These are phyloP conservation scores for Hymenochirus boettgeri DNA, from an alignment of 2,113 vertebrate genomes.

Conservation along the genomic window DNA sequence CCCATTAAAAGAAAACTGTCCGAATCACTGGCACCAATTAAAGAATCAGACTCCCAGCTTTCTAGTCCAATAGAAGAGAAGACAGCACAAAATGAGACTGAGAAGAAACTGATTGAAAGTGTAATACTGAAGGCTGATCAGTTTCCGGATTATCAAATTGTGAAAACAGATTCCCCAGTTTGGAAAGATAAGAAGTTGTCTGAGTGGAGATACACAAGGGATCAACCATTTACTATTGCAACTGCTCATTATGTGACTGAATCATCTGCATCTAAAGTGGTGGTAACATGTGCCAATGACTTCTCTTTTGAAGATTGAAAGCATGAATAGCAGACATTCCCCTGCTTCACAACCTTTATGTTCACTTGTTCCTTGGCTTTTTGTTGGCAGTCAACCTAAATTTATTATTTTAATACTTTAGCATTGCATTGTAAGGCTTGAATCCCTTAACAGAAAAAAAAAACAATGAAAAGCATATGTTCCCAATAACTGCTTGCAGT, in stretches of 20 bases:
- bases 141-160: conserved; percentile 47
- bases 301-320: conserved; percentile 56
- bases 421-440: conserved; percentile 50
- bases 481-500: conserved; percentile 57
- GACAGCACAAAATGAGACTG: conserved; percentile 42
- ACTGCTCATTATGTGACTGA: conserved; percentile 68
- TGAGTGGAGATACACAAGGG: conserved; percentile 65
- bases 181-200: conserved; percentile 64
- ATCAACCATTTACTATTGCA: conserved; percentile 62
- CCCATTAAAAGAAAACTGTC: conserved; percentile 57
- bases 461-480: conserved; percentile 48
- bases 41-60: conserved; percentile 66
- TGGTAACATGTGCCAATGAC: conserved; percentile 70
- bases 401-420: conserved; percentile 54
- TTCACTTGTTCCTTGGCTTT: conserved; percentile 68
- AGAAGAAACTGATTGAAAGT: conserved; percentile 36
- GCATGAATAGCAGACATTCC: conserved; percentile 66
- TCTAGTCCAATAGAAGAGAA: conserved; percentile 63
- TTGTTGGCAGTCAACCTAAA: conserved; percentile 61
- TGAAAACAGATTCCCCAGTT: conserved; percentile 53
- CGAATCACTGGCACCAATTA: conserved; percentile 66
- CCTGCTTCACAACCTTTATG: conserved; percentile 55
- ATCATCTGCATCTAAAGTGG: conserved; percentile 69
- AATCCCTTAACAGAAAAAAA: conserved; percentile 53
- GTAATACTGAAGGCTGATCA: conserved; percentile 43